These are phyloP conservation scores for Malurus leucopterus DNA, from an alignment of 2,797 vertebrate species.

Conservation along the genomic window DNA sequence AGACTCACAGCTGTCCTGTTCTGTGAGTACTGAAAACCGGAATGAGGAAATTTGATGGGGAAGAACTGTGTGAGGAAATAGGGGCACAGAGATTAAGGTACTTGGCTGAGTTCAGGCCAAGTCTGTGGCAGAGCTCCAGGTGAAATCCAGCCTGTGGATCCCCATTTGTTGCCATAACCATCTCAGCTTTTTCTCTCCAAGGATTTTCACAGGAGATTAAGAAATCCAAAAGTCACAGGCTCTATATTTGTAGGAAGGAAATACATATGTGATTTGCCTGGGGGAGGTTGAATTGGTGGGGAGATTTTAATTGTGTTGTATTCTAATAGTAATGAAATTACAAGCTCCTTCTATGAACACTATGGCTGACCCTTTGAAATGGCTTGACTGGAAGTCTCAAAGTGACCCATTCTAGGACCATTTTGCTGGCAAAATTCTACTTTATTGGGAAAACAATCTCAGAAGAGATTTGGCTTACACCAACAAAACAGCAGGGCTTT, in stretches of 20 bases:
- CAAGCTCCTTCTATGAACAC: background rate
- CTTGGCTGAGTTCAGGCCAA: background rate
- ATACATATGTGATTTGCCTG: background rate
- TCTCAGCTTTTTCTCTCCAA: background rate
- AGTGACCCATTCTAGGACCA: background rate
- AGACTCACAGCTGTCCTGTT: background rate
- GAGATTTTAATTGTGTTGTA: background rate
- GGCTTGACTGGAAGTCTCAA: background rate
- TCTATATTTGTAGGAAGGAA: background rate
- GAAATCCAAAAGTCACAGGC: background rate
- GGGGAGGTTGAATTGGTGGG: background rate
- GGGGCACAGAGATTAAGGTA: background rate
- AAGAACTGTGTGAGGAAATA: background rate
- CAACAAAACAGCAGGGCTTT: background rate
- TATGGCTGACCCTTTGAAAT: background rate
- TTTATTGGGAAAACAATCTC: background rate
- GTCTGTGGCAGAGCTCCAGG: background rate
- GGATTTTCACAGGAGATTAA: background rate
- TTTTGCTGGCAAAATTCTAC: background rate
- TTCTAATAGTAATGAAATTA: background rate
- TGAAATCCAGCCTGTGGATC: background rate
- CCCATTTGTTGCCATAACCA: background rate
- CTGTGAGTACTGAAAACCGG: background rate
- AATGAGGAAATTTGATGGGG: background rate
- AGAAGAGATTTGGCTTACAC: background rate